These are phyloP conservation scores for Trypoxylus dichotomus DNA, from an alignment of 1,140 invertebrate species.

Conservation along the genomic window DNA sequence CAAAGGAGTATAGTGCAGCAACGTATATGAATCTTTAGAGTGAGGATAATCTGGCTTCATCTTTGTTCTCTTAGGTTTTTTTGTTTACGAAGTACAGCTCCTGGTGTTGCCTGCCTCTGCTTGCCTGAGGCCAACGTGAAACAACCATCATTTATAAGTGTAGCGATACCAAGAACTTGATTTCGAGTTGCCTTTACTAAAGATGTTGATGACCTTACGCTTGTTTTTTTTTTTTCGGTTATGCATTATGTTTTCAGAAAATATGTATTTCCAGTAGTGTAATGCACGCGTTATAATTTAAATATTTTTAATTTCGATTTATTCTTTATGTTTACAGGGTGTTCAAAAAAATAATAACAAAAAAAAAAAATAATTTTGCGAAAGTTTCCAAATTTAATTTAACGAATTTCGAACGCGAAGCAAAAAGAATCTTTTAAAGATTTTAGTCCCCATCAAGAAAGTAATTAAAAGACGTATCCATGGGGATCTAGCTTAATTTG, in stretches of 20 bases:
- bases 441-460: no score
- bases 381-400: no score
- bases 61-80: constrained; percentile 48
- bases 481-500: no score
- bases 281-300: background rate
- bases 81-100: constrained; percentile 52
- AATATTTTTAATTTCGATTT: background rate
- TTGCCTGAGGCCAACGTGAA: constrained; percentile 47
- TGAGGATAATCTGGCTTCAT: constrained; percentile 48
- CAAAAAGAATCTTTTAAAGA: no score
- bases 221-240: constrained; percentile 32
- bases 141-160: constrained; percentile 52
- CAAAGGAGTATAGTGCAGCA: constrained; percentile 3
- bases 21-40: constrained; percentile 39
- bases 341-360: no score
- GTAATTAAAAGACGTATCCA: no score
- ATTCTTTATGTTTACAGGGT: background rate
- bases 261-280: constrained; percentile 24
- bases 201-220: constrained; percentile 40
- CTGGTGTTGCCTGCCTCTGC: constrained; percentile 50
- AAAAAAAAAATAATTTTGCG: no score
- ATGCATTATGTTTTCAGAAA: constrained; percentile 31
- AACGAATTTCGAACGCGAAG: no score
- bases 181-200: constrained; percentile 46
- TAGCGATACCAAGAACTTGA: constrained; percentile 52